Evolutionary conservation across 2,888 invertebrate genomes (phyloP), one percentile per base, ranked within the genome.

Genomic region (Watsonalla cultraria): DNA sequence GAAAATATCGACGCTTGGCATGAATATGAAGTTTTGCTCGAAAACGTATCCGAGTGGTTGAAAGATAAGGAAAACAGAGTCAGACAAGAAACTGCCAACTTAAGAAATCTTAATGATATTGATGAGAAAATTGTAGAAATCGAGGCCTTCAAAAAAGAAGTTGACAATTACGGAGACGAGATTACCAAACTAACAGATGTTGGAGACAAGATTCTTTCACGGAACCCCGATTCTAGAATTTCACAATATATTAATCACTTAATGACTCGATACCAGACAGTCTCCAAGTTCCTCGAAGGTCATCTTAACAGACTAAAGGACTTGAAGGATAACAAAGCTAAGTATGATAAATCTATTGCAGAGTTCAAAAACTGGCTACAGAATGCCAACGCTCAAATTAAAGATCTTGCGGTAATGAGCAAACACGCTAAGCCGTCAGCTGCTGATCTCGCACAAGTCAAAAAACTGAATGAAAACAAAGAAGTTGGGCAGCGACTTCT

Each of bases 201-300:
- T 5, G 95, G 96, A 2, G 94, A 95, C 52, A 92, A 94, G 62
- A 93, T 98, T 46, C 90, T 94, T 37, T 92, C 94, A 56, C 93
- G 94, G 70, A 95, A 95, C 76, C 96, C 97, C 0, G 97, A 98
- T 74, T 95, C 96, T 0, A 92, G 97, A 47, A 95, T 96, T 11
- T 92, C 93, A 0, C 96, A 97, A 74, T 95, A 95, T 75, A 94
- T 96, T 0, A 93, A 93, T 53, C 96, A 97, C 75, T 88, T 98
- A 54, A 92, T 93, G 5, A 93, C 93, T 9, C 92, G 97, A 63
- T 96, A 96, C 77, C 94, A 95, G 76, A 92, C 94, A 0, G 92
- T 96, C 0, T 85, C 90, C 0, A 96, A 96, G 74, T 95, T 95
- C 68, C 87, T 96, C 54, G 89, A 92, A 0, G 92, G 92, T 54